Evolutionary conservation across 2,888 invertebrate species (phyloP), one percentile per base, ranked within the genome.

Genomic region (Synanthedon vespiformis): DNA sequence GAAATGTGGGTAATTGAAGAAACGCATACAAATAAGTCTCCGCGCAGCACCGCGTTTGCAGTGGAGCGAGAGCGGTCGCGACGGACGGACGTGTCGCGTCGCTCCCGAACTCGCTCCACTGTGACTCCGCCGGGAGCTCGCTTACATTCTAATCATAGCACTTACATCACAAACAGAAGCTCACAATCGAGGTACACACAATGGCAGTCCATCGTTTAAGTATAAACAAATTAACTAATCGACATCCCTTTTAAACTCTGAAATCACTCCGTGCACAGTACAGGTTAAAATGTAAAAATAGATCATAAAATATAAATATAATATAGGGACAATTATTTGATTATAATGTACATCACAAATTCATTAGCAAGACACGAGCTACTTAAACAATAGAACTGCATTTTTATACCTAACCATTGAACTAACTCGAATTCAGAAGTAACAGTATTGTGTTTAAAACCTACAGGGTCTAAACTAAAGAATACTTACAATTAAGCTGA

Each of bases 361-460:
- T 44, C 12, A 44, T 44, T 14, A 14, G 44, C 13, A 13, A 44
- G 14, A 34, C 13, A 13, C 13, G 44, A 22, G 5, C 22, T 22
- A 44, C 44, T 44, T 12, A 44, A 44, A 48, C 16, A 69, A 70
- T 67, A 65, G 74, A 74, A 80, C 84, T 81, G 84, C 83, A 77
- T 57, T 61, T 58, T 57, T 56, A 71, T 48, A 44, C 44, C 14
- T 44, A 44, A 71, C 70, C 74, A 76, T 69, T 68, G 81, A 84
- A 82, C 85, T 82, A 85, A 87, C 85, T 82, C 80, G 81, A 86
- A 86, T 81, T 86, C 86, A 86, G 78, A 74, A 74, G 80, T 76
- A 81, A 74, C 84, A 83, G 77, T 77, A 78, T 78, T 10, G 74
- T 67, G 72, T 64, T 74, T 80, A 77, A 34, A 73, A 61, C 74